These are phyloP conservation scores for Esox masquinongy DNA, from an alignment of 2,797 vertebrate genomes.

Conservation along the genomic window DNA sequence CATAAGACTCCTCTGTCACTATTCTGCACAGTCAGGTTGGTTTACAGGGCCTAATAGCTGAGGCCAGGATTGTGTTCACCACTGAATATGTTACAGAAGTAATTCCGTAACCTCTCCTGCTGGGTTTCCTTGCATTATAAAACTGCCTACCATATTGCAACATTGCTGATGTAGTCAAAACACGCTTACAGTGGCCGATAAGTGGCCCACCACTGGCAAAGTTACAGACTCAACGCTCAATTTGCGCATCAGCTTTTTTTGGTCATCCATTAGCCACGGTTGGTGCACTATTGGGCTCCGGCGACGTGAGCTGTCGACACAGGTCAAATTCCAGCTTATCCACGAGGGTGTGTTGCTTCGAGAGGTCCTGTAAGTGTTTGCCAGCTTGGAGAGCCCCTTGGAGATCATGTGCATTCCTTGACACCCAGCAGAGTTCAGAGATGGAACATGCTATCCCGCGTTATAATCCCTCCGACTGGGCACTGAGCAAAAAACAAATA, in stretches of 20 bases:
- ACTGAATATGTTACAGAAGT: not conserved
- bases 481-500: not conserved
- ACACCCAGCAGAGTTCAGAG: not conserved
- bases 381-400: not conserved
- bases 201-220: not conserved
- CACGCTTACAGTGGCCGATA: not conserved
- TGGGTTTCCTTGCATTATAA: not conserved
- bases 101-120: not conserved
- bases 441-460: not conserved
- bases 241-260: not conserved
- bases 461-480: not conserved
- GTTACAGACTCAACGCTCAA: not conserved
- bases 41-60: not conserved
- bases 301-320: not conserved
- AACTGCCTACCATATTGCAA: not conserved
- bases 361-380: not conserved
- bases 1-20: not conserved
- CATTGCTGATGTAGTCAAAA: not conserved
- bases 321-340: not conserved
- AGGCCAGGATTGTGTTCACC: not conserved
- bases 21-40: not conserved
- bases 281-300: not conserved
- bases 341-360: not conserved
- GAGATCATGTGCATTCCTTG: not conserved
- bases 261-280: not conserved